These are phyloP conservation scores for Tribolium madens DNA, from an alignment of 1,140 invertebrate species.

Conservation along the genomic window DNA sequence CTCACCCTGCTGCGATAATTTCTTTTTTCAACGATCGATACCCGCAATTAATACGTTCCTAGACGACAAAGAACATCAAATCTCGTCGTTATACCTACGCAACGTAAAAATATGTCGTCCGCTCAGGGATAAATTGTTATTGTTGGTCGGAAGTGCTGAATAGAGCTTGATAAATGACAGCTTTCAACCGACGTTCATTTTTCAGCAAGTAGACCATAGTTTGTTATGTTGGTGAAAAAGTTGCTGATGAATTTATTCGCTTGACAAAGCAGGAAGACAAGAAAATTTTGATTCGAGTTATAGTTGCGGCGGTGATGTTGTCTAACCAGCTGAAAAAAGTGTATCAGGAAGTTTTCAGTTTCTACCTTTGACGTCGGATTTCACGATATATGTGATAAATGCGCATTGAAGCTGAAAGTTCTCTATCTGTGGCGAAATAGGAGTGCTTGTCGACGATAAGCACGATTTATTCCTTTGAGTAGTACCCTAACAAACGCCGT, in stretches of 20 bases:
- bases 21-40: neutral
- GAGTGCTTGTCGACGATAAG: neutral
- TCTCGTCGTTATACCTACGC: neutral
- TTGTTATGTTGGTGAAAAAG: constrained; percentile 4
- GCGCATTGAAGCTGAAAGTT: neutral
- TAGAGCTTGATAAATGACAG: constrained; percentile 24
- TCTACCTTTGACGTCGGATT: neutral
- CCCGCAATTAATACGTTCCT: neutral
- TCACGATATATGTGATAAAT: neutral
- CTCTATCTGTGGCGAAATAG: neutral
- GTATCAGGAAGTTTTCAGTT: neutral
- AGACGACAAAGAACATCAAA: neutral
- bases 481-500: neutral
- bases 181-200: constrained; percentile 10
- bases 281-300: neutral
- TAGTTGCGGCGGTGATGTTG: neutral
- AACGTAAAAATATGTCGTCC: constrained; percentile 1
- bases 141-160: constrained; percentile 3
- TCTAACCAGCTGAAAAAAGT: neutral
- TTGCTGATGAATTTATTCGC: constrained; percentile 31
- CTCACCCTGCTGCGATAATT: neutral
- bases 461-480: neutral
- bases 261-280: constrained; percentile 5
- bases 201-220: neutral
- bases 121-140: constrained; percentile 4